phyloP scores from a whole-genome alignment of 2,888 invertebrate species.

The Limenitis camilla region DNA sequence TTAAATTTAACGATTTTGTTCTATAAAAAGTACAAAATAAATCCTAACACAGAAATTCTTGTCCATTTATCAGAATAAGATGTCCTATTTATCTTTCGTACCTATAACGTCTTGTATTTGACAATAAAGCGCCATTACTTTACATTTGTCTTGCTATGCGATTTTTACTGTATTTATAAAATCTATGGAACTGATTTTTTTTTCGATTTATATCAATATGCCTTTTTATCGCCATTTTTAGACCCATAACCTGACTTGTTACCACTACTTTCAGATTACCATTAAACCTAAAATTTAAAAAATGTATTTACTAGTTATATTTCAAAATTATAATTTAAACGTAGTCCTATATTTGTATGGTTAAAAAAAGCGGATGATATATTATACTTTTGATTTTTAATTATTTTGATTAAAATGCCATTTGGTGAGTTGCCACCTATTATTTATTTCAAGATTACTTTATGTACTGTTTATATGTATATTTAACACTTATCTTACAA shows the following conservation, averaged over 20 bases:
- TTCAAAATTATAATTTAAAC: not conserved
- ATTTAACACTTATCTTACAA: too few relatives aligned
- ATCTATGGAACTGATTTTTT: constrained; percentile 2
- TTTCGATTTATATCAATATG: too few relatives aligned
- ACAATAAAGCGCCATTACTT: constrained; percentile 15
- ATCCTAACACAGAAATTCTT: constrained; percentile 14
- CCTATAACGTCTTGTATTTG: constrained; percentile 13
- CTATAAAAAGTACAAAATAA: constrained; percentile 4
- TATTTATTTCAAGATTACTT: too few relatives aligned
- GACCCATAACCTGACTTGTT: too few relatives aligned
- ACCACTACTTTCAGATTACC: constrained; percentile 4
- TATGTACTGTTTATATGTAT: too few relatives aligned
- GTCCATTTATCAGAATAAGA: constrained; percentile 16
- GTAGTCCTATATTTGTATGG: too few relatives aligned
- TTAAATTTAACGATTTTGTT: not conserved
- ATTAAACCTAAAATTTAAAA: not conserved
- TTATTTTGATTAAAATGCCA: too few relatives aligned
- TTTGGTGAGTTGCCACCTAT: too few relatives aligned
- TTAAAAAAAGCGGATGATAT: too few relatives aligned
- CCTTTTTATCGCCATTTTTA: too few relatives aligned
- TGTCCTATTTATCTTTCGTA: constrained; percentile 9
- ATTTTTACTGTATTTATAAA: constrained; percentile 1
- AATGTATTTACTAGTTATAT: not conserved
- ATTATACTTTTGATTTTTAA: too few relatives aligned
- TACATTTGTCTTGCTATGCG: not conserved